Conservation (phyloP, 2,888 invertebrate species). For the Philhelius pedissequus region DNA sequence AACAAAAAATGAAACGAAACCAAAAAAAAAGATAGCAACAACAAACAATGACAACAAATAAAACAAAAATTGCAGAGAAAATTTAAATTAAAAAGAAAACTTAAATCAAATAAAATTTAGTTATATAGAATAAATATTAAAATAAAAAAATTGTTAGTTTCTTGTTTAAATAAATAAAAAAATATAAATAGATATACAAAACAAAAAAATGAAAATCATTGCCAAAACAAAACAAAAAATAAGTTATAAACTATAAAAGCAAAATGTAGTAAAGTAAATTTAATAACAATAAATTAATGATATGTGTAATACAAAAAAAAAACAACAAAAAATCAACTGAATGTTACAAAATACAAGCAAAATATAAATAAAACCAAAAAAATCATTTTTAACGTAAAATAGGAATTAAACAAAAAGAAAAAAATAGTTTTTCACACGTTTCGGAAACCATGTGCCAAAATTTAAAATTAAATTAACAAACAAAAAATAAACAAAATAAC, state of each 20-base stretch:
- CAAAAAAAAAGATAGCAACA: constrained; percentile 32
- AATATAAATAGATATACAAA: constrained; percentile 57
- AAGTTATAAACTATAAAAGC: constrained; percentile 67
- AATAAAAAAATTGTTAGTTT: constrained; percentile 68
- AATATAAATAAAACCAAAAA: constrained; percentile 3
- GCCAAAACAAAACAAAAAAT: constrained; percentile 47
- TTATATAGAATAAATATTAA: constrained; percentile 59
- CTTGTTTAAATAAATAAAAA: constrained; percentile 46
- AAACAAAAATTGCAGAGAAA: constrained; percentile 26
- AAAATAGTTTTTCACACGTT: constrained; percentile 68
- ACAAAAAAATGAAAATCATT: constrained; percentile 63
- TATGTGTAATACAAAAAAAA: constrained; percentile 38
- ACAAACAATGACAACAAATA: constrained; percentile 34
- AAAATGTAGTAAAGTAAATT: constrained; percentile 65
- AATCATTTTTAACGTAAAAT: constrained; percentile 21
- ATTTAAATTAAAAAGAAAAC: constrained; percentile 23
- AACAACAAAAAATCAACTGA: constrained; percentile 48
- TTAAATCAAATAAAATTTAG: constrained; percentile 62
- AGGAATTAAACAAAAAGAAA: constrained; percentile 37
- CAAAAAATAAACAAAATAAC: constrained; percentile 19
- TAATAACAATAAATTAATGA: constrained; percentile 33
- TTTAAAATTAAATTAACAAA: constrained; percentile 39
- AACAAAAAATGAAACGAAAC: constrained; percentile 32
- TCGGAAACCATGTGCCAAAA: constrained; percentile 69
- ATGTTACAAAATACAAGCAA: constrained; percentile 45